phyloP scores from a whole-genome alignment of 2,113 vertebrate genomes.

The Etheostoma cragini region DNA sequence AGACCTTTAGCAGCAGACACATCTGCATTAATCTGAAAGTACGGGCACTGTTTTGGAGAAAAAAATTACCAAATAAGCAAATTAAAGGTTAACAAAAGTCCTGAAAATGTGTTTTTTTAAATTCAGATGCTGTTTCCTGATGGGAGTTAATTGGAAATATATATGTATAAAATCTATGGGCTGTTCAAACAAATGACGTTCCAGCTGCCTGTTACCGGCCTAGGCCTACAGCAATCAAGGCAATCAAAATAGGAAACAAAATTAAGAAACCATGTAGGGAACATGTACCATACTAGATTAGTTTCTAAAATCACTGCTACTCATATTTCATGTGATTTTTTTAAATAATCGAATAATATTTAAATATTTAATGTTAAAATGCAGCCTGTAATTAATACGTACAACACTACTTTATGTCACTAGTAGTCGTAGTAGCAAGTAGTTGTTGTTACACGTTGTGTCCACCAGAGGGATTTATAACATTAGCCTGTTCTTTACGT shows the following conservation, averaged over 20 bases:
- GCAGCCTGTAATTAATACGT: too few species aligned
- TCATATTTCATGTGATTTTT: too few species aligned
- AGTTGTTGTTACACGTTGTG: too few species aligned
- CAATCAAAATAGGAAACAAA: neutral
- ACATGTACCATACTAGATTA: neutral
- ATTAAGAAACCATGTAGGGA: neutral
- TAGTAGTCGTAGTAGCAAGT: too few species aligned
- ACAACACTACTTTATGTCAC: too few species aligned
- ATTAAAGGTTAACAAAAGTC: neutral
- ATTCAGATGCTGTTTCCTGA: conserved; percentile 22
- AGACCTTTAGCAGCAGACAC: too few species aligned
- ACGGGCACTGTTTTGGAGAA: neutral
- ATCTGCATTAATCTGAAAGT: conserved; percentile 1
- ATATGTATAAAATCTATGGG: neutral
- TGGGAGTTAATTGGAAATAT: neutral
- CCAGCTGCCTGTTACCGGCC: neutral
- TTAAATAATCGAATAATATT: too few species aligned
- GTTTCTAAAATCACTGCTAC: neutral
- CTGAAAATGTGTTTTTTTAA: neutral
- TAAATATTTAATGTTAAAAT: too few species aligned
- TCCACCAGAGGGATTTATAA: too few species aligned
- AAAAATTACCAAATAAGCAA: neutral
- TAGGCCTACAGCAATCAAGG: neutral
- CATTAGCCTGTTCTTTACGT: too few species aligned
- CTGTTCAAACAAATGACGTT: neutral